A percentile compares a stretch with the other conserved stretches of the same genome.
These are phyloP conservation scores for Amphilophus citrinellus DNA, from an alignment of 2,113 vertebrate species.

Conservation along the genomic window DNA sequence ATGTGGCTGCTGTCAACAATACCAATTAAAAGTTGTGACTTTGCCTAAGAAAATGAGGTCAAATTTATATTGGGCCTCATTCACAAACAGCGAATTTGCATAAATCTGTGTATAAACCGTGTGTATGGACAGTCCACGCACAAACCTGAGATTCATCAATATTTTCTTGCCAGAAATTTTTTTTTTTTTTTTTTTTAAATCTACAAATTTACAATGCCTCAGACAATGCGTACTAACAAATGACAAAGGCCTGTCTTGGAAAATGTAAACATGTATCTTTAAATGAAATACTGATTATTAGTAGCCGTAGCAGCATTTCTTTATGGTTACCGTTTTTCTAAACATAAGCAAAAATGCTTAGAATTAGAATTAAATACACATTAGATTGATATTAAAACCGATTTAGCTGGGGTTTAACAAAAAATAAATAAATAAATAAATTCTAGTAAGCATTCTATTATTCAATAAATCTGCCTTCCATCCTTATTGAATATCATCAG, in stretches of 20 bases:
- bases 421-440: no score
- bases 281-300: no score
- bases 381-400: no score
- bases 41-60: constrained; percentile 63
- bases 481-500: not conserved
- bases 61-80: constrained; percentile 29
- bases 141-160: not conserved
- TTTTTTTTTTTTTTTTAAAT: no score
- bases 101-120: no score
- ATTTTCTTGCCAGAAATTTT: not conserved
- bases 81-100: not conserved
- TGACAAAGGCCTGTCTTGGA: no score
- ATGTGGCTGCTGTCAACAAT: constrained; percentile 49
- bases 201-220: no score
- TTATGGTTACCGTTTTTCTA: not conserved
- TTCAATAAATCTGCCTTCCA: not conserved
- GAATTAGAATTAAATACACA: no score
- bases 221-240: no score
- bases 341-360: no score
- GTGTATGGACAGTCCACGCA: not conserved
- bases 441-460: not conserved
- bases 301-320: not conserved
- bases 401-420: not conserved
- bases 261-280: no score
- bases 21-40: constrained; percentile 74